Evolutionary conservation across 2,888 invertebrate species (phyloP), one percentile per base, ranked within the genome.

Genomic region (Gymnosoma rotundatum): DNA sequence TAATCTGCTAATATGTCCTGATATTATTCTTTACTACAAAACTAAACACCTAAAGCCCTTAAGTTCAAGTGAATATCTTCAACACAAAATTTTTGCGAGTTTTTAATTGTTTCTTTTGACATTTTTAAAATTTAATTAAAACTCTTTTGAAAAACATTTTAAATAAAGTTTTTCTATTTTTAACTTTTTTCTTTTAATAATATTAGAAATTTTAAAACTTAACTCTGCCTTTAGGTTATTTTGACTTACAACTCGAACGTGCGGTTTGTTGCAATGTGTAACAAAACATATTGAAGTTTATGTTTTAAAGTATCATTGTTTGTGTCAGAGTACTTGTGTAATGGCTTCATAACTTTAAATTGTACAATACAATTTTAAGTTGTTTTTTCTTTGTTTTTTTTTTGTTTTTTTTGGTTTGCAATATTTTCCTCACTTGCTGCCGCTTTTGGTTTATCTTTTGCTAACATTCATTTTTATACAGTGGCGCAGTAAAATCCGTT

Each of bases 291-390:
- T 42, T 42, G 42, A 54, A 48, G 38, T 61, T 18, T 72, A 25
- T 67, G 25, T 70, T 48, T n/a, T 21, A 61, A 32, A 32, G 32
- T 32, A 32, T 32, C 7, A 32, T 32, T 32, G 21, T 52, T 45
- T 63, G 66, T 56, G 36, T 60, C 12, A 18, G 42, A 64, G 45
- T 73, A 61, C 74, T 66, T 69, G 50, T 72, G 76, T 76, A 64
- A 83, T 83, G 75, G 73, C 83, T 83, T 74, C 76, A 80, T 83
- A 83, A 83, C 73, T 83, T 83, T 60, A 80, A 83, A 80, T 83
- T 83, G 66, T 73, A 78, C 50, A 78, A 80, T 67, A 25, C 72
- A 83, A 80, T 73, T 80, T 42, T 56, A 67, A 76, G 79, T 83
- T 83, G 73, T 78, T 61, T 52, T n/a, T 74, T 70, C 56, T 78